Conservation (phyloP, 2,113 vertebrate species). For the Microcebus lehilahytsara region DNA sequence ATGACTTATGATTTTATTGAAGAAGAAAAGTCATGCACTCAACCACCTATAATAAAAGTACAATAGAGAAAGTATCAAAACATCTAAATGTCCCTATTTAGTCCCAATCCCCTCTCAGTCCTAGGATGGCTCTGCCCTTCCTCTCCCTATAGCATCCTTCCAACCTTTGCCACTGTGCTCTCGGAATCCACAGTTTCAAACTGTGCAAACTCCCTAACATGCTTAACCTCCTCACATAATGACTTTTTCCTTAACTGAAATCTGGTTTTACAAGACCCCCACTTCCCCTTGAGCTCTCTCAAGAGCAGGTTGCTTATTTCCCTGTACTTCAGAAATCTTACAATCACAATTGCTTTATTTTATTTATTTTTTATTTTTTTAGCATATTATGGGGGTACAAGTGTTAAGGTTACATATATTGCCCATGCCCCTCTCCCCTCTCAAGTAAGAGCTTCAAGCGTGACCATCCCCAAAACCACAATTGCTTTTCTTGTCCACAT, state of each 20-base stretch:
- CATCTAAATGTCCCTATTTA: background rate
- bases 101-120: background rate
- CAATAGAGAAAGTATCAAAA: background rate
- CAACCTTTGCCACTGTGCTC: background rate
- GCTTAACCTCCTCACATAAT: background rate
- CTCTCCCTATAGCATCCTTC: background rate
- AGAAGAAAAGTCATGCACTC: background rate
- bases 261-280: background rate
- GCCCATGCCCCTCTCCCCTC: too few relatives aligned
- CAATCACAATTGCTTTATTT: background rate
- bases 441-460: too few relatives aligned
- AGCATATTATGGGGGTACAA: too few relatives aligned
- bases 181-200: background rate
- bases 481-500: conserved; percentile 8
- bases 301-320: background rate
- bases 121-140: background rate
- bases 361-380: too few relatives aligned
- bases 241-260: background rate
- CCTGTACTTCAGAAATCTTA: background rate
- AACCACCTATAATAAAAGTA: background rate
- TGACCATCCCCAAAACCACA: background rate
- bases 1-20: background rate
- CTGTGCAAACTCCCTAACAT: background rate
- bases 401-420: too few relatives aligned
- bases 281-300: background rate